Evolutionary conservation across 1,140 invertebrate genomes (phyloP).

Genomic region (Phymastichus coffea): DNA sequence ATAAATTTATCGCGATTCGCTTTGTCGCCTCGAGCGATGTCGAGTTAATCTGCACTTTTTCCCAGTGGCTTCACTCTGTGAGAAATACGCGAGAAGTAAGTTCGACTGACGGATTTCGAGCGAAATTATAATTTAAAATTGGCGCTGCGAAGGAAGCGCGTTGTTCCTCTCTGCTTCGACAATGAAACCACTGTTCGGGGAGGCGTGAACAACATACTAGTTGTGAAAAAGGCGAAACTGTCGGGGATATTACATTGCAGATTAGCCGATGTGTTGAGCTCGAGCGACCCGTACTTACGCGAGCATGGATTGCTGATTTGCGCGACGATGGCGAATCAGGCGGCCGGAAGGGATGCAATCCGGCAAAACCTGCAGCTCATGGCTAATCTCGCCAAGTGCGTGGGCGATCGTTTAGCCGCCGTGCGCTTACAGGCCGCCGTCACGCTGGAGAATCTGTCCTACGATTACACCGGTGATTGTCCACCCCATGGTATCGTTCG

Average conservation of each 20-base stretch:
- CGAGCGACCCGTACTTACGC: constrained; percentile 35
- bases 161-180: too few relatives aligned
- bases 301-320: constrained; percentile 34
- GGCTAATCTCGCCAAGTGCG: constrained; percentile 28
- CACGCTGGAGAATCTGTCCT: constrained; percentile 32
- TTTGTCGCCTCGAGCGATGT: too few relatives aligned
- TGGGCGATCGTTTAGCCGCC: constrained; percentile 29
- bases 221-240: neutral
- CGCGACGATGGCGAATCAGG: constrained; percentile 33
- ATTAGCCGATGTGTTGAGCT: constrained; percentile 31
- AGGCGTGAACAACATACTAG: too few relatives aligned
- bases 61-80: too few relatives aligned
- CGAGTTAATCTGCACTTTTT: too few relatives aligned
- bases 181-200: too few relatives aligned
- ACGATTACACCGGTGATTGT: constrained; percentile 1
- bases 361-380: constrained; percentile 28
- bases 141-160: too few relatives aligned
- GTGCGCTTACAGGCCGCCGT: constrained; percentile 33
- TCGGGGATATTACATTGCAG: constrained; percentile 8
- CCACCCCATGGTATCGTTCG: neutral
- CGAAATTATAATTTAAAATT: too few relatives aligned
- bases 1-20: too few relatives aligned
- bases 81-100: too few relatives aligned
- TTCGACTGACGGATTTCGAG: too few relatives aligned
- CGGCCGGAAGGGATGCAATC: constrained; percentile 33